Conservation (phyloP, 1,140 invertebrate genomes). For the Drosophila sucinea region DNA sequence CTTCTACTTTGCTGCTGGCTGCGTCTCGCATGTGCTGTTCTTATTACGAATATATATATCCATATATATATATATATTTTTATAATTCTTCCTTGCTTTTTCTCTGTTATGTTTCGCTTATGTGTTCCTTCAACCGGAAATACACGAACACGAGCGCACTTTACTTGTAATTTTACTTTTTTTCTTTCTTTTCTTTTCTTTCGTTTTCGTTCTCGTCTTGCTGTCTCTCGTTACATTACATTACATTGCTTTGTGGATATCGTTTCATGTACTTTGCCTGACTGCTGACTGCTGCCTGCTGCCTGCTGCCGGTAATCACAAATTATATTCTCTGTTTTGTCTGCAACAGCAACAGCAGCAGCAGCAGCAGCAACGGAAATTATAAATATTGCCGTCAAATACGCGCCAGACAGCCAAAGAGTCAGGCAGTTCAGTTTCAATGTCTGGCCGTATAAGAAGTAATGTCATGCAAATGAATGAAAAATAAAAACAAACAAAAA, state of each 20-base stretch:
- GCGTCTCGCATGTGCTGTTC: slow-evolving; percentile 42
- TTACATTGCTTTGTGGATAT: slow-evolving; percentile 51
- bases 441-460: slow-evolving; percentile 39
- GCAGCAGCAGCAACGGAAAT: slow-evolving; percentile 58
- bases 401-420: slow-evolving; percentile 45
- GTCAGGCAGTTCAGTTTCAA: slow-evolving; percentile 52
- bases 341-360: slow-evolving; percentile 43
- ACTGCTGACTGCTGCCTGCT: slow-evolving; percentile 10
- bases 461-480: slow-evolving; percentile 43
- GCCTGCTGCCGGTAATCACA: slow-evolving; percentile 70
- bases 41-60: slow-evolving; percentile 58
- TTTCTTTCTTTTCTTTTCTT: slow-evolving; percentile 43
- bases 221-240: slow-evolving; percentile 52
- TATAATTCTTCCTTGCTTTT: slow-evolving; percentile 54
- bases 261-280: slow-evolving; percentile 34
- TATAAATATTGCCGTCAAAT: slow-evolving; percentile 78
- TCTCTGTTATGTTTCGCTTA: slow-evolving; percentile 76
- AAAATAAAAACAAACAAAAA: slow-evolving; percentile 22
- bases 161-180: slow-evolving; percentile 63
- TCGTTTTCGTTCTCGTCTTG: slow-evolving; percentile 58
- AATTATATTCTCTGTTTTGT: slow-evolving; percentile 63
- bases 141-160: slow-evolving; percentile 81
- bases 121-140: slow-evolving; percentile 83
- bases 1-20: slow-evolving; percentile 23
- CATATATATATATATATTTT: slow-evolving; percentile 40